Percentiles rank a stretch among this genome's conserved stretches.
Evolutionary conservation across 2,888 invertebrate species (phyloP).

Genomic region (Archaeoteleia sp.): DNA sequence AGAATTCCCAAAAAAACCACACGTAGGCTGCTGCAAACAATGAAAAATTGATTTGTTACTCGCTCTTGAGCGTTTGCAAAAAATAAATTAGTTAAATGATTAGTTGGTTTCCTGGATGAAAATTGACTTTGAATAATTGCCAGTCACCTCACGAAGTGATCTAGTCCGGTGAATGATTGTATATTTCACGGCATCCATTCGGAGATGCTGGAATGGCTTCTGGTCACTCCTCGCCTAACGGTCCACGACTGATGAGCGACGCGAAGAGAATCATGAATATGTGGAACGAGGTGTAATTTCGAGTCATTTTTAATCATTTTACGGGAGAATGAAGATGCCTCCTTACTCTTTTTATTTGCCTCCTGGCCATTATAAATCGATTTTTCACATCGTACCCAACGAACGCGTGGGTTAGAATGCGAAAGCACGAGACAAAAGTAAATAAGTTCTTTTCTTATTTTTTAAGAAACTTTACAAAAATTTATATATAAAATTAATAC

Average conservation of each 20-base stretch:
- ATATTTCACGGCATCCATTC: conserved; percentile 24
- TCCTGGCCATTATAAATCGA: no score
- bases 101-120: conserved; percentile 28
- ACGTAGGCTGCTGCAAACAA: not conserved
- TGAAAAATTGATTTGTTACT: conserved; percentile 6
- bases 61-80: conserved; percentile 8
- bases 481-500: no score
- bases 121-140: conserved; percentile 35
- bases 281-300: conserved; percentile 31
- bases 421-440: no score
- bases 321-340: conserved; percentile 1
- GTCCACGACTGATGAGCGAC: conserved; percentile 28
- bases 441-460: no score
- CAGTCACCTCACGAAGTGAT: conserved; percentile 24
- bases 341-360: no score
- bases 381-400: no score
- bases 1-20: not conserved
- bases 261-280: conserved; percentile 31
- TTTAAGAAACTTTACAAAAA: no score
- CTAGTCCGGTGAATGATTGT: conserved; percentile 21
- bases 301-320: conserved; percentile 4
- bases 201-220: conserved; percentile 22
- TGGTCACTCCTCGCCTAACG: conserved; percentile 34
- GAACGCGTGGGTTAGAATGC: no score
- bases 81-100: conserved; percentile 28